phyloP scores from a whole-genome alignment of 2,113 vertebrate species.

The Dromaius novaehollandiae region DNA sequence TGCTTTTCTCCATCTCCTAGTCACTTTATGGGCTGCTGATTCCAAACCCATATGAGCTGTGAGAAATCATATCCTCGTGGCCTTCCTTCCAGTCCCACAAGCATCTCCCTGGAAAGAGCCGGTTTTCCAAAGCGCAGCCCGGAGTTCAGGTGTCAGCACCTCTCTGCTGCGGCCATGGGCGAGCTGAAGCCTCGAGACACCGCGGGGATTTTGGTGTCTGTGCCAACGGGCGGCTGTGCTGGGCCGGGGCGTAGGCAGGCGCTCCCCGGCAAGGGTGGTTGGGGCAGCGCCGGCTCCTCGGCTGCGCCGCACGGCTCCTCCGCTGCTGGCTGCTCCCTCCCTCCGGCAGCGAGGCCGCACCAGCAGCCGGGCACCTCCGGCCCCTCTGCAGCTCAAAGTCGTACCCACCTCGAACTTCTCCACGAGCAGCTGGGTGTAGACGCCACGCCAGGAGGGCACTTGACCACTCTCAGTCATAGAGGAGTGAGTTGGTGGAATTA shows the following conservation, averaged over 20 bases:
- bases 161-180: neutral
- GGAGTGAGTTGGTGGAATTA: neutral
- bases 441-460: neutral
- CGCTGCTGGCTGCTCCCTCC: neutral
- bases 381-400: neutral
- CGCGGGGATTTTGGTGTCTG: neutral
- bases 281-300: neutral
- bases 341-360: too few species aligned
- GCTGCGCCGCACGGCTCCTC: fast-evolving
- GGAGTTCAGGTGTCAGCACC: fast-evolving
- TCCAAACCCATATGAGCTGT: fast-evolving
- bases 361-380: neutral
- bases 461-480: neutral
- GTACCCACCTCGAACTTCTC: neutral
- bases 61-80: neutral
- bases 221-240: neutral
- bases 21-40: neutral
- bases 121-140: neutral
- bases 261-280: neutral
- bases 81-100: neutral
- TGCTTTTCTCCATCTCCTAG: neutral
- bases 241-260: neutral
- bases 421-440: neutral
- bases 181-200: neutral
- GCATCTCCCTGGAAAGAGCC: neutral